Base-by-base conservation (phyloP, 2,113 vertebrate genomes). In the Indicator indicator region DNA sequence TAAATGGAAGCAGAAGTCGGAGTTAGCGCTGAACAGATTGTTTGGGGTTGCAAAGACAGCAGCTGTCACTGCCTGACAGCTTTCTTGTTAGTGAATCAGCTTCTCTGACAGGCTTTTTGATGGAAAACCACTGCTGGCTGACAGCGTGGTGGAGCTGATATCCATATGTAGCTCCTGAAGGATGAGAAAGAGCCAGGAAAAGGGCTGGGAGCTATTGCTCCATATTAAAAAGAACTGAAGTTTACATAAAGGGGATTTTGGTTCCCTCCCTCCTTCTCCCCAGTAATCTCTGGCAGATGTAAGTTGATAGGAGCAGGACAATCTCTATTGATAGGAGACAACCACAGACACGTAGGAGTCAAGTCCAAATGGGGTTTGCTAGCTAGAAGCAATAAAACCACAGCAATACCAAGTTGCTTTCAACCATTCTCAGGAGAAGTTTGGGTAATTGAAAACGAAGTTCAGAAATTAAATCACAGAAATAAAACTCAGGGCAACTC, bases 21-120 rank as follows among this genome's bases (percentile, higher is more conserved):
- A 96, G 96, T 95, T 97, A 97, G 97, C 95, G 87, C 95, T 36
- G 96, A 97, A 52, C 97, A 98, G 97, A 98, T 97, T 98, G 97
- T 98, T 97, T 97, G 97, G 96, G 96, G 96, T 92, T 97, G 96
- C 96, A 97, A 95, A 97, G 97, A 96, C 96, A 97, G 97, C 97
- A 98, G 97, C 97, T 98, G 97, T 97, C 97, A 97, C 93, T 97
- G 97, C 95, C 94, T 97, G 97, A 98, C 98, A 98, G 97, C 95
- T 98, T 97, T 96, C 97, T 92, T 98, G 97, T 97, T 97, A 97
- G 97, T 96, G 97, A 97, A 97, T 97, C 97, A 97, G 96, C 85
- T 97, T 96, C 90, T 90, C 97, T 97, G 98, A 97, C 98, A 98
- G 96, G 46, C 94, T 97, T 83, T 95, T 97, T 97, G 97, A 97